Percentiles rank a stretch among this genome's conserved stretches.
phyloP scores from a whole-genome alignment of 2,113 vertebrate genomes.

The Cyphomyrus plagiostoma region DNA sequence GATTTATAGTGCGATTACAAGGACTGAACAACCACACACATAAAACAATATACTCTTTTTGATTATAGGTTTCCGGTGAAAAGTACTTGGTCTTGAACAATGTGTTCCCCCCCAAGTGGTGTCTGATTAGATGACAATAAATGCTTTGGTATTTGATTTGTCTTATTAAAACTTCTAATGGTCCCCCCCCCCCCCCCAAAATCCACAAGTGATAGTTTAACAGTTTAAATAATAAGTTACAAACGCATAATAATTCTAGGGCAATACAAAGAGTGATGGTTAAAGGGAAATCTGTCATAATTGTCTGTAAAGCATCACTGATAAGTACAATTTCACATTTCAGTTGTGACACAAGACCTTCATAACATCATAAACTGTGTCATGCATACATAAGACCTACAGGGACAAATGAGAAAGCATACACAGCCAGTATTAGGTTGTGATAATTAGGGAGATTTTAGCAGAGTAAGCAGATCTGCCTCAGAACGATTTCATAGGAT shows the following conservation, averaged over 20 bases:
- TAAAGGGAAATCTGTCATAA: background rate
- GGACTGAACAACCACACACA: conserved; percentile 31
- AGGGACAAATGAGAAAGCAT: background rate
- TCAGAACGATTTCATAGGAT: background rate
- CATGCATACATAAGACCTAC: background rate
- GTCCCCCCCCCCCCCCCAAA: background rate
- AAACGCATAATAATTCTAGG: background rate
- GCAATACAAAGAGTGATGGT: background rate
- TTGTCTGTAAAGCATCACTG: background rate
- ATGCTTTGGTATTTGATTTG: background rate
- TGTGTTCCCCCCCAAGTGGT: background rate
- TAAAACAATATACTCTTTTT: conserved; percentile 9
- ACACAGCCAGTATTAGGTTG: background rate
- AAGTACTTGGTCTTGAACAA: conserved; percentile 15
- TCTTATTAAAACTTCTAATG: background rate
- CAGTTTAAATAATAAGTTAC: background rate
- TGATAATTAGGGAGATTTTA: background rate
- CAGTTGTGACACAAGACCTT: background rate
- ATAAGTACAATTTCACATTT: background rate
- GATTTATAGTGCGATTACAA: conserved; percentile 61
- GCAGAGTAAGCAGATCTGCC: background rate
- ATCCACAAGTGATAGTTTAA: background rate
- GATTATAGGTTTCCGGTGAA: conserved; percentile 6
- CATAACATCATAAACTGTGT: background rate
- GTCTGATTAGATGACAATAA: background rate